Evolutionary conservation across 2,113 vertebrate genomes (phyloP).

Genomic region (Crotalus viridis): DNA sequence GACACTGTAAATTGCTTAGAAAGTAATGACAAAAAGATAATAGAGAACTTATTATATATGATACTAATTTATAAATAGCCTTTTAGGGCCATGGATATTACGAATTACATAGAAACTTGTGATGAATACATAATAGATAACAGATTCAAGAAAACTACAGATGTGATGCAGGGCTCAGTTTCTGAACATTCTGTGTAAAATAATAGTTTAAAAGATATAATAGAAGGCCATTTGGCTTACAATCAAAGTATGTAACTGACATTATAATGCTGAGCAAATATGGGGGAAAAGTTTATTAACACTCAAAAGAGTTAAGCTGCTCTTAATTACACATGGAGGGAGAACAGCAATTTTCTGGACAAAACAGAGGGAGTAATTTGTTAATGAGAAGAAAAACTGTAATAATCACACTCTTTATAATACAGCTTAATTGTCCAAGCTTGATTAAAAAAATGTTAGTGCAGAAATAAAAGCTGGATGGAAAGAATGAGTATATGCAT

Average conservation of each 20-base stretch:
- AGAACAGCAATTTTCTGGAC: not conserved
- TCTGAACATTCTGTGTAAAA: not conserved
- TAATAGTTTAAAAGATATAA: not conserved
- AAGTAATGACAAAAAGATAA: not conserved
- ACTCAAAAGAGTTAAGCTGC: conserved; percentile 4
- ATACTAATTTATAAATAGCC: not conserved
- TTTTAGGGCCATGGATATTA: not conserved
- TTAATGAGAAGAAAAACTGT: not conserved
- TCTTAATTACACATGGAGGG: not conserved
- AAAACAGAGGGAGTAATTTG: not conserved
- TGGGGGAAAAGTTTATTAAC: not conserved
- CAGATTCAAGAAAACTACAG: not conserved
- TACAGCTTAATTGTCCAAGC: not conserved
- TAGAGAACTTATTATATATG: not conserved
- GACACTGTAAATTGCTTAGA: not conserved
- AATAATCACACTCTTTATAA: not conserved
- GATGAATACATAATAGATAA: not conserved
- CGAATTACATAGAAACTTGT: not conserved
- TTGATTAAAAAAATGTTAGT: not conserved
- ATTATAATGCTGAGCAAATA: conserved; percentile 13
- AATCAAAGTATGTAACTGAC: not conserved
- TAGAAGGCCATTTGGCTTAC: not conserved
- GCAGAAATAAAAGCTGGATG: not conserved
- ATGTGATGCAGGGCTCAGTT: not conserved
- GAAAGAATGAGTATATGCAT: not conserved